Conservation (phyloP, 2,797 vertebrate genomes). For the Yasuhikotakia modesta region DNA sequence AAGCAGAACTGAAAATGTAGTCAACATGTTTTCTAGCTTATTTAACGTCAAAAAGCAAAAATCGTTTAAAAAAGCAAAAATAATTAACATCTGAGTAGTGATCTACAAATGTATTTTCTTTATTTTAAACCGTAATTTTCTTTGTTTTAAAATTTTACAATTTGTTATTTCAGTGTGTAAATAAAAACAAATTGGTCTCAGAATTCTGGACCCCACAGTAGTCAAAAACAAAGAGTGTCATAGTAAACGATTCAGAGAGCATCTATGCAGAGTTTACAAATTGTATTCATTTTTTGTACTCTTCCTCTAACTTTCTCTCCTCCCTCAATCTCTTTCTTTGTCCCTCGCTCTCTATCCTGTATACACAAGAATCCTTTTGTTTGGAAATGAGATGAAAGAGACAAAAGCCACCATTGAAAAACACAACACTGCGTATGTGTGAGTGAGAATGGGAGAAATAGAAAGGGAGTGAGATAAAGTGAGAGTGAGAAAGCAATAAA, state of each 20-base stretch:
- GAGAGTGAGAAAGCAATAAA: conserved; percentile 50
- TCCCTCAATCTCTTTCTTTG: conserved; percentile 64
- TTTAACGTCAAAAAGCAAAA: too few relatives aligned
- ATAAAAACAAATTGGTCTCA: neutral
- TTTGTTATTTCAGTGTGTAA: neutral
- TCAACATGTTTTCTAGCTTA: too few relatives aligned
- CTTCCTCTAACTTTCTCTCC: conserved; percentile 61
- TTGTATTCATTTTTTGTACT: conserved; percentile 61
- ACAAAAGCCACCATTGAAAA: conserved; percentile 85
- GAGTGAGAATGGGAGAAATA: conserved; percentile 25
- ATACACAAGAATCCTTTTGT: conserved; percentile 81
- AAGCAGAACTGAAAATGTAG: too few relatives aligned
- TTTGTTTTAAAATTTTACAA: neutral
- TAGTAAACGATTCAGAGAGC: conserved; percentile 2
- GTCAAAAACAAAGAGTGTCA: neutral
- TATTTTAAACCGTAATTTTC: neutral
- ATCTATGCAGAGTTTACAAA: conserved; percentile 28
- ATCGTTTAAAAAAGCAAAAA: too few relatives aligned
- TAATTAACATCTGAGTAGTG: too few relatives aligned
- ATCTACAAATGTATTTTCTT: too few relatives aligned
- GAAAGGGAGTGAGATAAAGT: conserved; percentile 60
- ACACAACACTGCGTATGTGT: conserved; percentile 65
- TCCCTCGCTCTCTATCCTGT: conserved; percentile 61
- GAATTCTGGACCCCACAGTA: neutral
- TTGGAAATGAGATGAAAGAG: conserved; percentile 76